These are phyloP conservation scores for Neodiprion lecontei DNA, from an alignment of 1,140 invertebrate species.

Conservation along the genomic window DNA sequence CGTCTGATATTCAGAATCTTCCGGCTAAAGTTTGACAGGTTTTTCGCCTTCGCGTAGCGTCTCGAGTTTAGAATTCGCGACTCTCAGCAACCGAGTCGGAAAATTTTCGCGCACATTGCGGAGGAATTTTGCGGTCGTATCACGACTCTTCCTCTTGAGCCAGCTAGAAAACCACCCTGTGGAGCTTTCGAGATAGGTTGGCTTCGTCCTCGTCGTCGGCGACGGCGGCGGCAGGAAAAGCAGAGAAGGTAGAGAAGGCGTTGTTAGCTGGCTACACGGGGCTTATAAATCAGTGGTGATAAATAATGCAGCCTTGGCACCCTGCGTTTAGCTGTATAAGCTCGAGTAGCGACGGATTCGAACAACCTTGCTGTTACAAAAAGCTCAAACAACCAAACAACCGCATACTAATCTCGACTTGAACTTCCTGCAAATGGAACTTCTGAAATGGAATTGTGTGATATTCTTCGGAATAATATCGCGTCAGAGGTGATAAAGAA, in stretches of 20 bases:
- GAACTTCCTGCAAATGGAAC: neutral
- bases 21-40: too few relatives aligned
- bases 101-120: neutral
- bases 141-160: neutral
- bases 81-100: too few relatives aligned
- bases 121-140: neutral
- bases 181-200: neutral
- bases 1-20: too few relatives aligned
- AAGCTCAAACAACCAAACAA: too few relatives aligned
- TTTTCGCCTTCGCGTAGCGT: too few relatives aligned
- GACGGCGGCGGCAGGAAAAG: neutral
- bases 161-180: neutral
- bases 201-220: neutral
- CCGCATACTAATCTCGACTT: constrained; percentile 32
- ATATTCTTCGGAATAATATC: constrained; percentile 29
- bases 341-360: constrained; percentile 27
- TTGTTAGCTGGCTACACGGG: constrained; percentile 35
- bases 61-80: too few relatives aligned
- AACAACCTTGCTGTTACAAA: constrained; percentile 33
- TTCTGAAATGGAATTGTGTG: neutral
- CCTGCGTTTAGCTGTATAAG: constrained; percentile 17
- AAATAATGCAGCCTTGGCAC: constrained; percentile 40
- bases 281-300: constrained; percentile 46
- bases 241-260: constrained; percentile 27
- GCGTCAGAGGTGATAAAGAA: neutral